These are phyloP conservation scores for Ctenopoma kingsleyae DNA, from an alignment of 2,797 vertebrate genomes.

Conservation along the genomic window DNA sequence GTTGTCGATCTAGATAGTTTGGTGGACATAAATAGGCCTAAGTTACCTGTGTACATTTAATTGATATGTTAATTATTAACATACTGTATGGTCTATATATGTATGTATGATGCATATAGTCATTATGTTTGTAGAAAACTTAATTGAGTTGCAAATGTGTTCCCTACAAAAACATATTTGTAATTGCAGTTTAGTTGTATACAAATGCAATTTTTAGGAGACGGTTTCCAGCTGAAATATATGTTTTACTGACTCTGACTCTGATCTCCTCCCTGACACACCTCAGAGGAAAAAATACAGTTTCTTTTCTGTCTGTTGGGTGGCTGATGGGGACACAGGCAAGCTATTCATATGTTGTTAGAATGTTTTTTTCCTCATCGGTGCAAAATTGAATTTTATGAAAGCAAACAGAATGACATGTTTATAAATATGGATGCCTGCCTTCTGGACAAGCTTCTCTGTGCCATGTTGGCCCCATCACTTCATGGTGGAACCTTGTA, in stretches of 20 bases:
- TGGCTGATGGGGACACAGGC: conserved; percentile 40
- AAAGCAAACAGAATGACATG: conserved; percentile 78
- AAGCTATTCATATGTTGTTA: conserved; percentile 68
- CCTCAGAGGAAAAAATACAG: conserved; percentile 27
- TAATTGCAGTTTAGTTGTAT: too few relatives aligned
- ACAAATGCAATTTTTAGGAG: too few relatives aligned
- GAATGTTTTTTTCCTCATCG: conserved; percentile 50
- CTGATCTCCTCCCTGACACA: conserved; percentile 41
- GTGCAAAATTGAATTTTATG: conserved; percentile 74
- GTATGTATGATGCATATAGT: too few relatives aligned
- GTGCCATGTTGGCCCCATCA: conserved; percentile 53
- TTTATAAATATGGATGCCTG: conserved; percentile 77
- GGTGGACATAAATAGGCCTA: too few relatives aligned
- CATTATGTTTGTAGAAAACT: too few relatives aligned
- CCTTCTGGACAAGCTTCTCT: conserved; percentile 65
- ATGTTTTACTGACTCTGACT: conserved; percentile 46
- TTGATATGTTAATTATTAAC: too few relatives aligned
- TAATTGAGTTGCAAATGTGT: too few relatives aligned
- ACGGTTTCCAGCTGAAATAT: background rate
- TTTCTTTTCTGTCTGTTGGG: conserved; percentile 42
- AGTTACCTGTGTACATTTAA: too few relatives aligned
- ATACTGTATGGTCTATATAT: too few relatives aligned
- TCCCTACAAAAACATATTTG: too few relatives aligned
- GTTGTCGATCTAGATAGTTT: too few relatives aligned
- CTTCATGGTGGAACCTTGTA: conserved; percentile 64